Evolutionary conservation across 2,888 invertebrate genomes (phyloP), one percentile per base, ranked within the genome.

Genomic region (Hypomecis punctinalis): DNA sequence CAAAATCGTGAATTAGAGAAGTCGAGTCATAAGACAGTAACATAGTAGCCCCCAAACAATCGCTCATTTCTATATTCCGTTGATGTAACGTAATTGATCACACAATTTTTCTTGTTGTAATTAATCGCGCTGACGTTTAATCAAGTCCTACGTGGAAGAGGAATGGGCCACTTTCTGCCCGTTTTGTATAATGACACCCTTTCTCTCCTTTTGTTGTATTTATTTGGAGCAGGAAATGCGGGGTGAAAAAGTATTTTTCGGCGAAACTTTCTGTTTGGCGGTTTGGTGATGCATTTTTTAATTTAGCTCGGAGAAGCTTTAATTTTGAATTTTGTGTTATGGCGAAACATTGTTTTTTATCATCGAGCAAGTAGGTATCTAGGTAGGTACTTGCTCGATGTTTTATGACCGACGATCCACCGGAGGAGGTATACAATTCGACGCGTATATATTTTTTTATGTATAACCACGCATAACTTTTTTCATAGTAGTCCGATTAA

Each of bases 81-180:
- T 76, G 77, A 71, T 66, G 75, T 68, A 69, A 72, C 63, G 78
- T 81, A 83, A 83, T 81, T 80, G 82, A 83, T 83, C 74, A 71
- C 75, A 77, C 79, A 75, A 82, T 80, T 80, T 81, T 80, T 78
- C 77, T 75, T 75, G 76, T 74, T 74, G 69, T 79, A 78, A 83
- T 81, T 81, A 83, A 83, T 83, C 73, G 79, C 60, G 68, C 69
- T 67, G 71, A 71, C 76, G 74, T 80, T 81, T 80, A 78, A 80
- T 81, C 81, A 78, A 65, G 58, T 61, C 42, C 23, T 52, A 9
- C 39, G 53, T 53, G 37, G 63, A 64, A 60, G 64, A 65, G 56
- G 49, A 61, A 65, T 57, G 65, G 52, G 33, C 55, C 64, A 43
- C 60, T 71, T 61, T 61, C 61, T 57, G 51, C 58, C 62, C 61